These are phyloP conservation scores for Callocephalon fimbriatum DNA, from an alignment of 2,113 vertebrate species.

Conservation along the genomic window DNA sequence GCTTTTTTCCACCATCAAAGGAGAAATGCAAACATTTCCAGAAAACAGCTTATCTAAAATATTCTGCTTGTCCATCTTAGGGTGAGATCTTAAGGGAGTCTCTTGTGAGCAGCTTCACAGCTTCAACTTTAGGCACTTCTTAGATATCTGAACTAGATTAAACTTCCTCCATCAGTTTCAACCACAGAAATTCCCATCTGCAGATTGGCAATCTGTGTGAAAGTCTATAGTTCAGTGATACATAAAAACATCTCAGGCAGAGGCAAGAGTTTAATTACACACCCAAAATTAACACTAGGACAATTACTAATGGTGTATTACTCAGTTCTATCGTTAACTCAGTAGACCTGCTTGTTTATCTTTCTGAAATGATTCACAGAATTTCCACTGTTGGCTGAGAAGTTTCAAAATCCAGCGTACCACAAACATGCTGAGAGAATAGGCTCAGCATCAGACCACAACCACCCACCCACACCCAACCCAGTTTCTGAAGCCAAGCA, in stretches of 20 bases:
- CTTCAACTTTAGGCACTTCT: not conserved
- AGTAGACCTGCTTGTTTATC: not conserved
- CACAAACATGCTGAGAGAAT: not conserved
- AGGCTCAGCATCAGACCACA: not conserved
- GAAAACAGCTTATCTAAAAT: not conserved
- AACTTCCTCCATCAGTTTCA: not conserved
- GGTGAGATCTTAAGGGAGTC: not conserved
- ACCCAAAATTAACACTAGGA: not conserved
- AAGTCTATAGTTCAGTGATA: not conserved
- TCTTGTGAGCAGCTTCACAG: not conserved
- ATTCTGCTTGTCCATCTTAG: not conserved
- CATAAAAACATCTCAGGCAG: not conserved
- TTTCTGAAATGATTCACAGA: not conserved
- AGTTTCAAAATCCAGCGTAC: not conserved
- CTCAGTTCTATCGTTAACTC: not conserved
- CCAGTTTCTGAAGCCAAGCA: not conserved
- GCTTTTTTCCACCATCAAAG: not conserved
- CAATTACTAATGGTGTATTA: not conserved
- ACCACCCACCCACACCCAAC: not conserved
- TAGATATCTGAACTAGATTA: not conserved
- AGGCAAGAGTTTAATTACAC: not conserved
- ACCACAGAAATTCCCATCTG: not conserved
- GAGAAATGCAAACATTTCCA: not conserved
- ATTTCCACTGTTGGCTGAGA: not conserved
- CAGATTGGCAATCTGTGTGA: not conserved